phyloP scores from a whole-genome alignment of 2,888 invertebrate genomes.

The Cabera pusaria region DNA sequence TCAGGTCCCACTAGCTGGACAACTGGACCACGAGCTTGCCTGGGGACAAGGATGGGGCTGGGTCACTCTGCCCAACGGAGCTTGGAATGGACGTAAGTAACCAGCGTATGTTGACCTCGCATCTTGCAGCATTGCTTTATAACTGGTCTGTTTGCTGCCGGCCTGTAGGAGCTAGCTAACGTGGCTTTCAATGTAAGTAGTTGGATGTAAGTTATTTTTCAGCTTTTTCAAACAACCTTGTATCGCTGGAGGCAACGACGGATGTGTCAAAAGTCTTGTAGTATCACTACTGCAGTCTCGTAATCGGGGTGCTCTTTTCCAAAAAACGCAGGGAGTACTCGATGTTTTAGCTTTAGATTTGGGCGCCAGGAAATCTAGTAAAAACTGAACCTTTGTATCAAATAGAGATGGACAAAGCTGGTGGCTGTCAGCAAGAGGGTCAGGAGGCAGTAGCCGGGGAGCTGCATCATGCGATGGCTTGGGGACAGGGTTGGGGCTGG shows the following conservation, averaged over 20 bases:
- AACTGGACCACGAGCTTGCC: constrained; percentile 82
- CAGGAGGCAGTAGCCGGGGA: constrained; percentile 58
- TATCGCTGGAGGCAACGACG: too few species aligned
- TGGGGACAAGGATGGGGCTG: constrained; percentile 92
- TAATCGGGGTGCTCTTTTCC: too few species aligned
- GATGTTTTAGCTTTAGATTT: constrained; percentile 6
- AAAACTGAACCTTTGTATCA: constrained; percentile 23
- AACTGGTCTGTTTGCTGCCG: neutral
- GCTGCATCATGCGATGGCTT: constrained; percentile 76
- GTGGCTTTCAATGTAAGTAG: too few species aligned
- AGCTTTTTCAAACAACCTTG: too few species aligned
- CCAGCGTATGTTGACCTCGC: too few species aligned
- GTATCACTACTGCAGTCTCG: too few species aligned
- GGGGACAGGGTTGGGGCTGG: constrained; percentile 89
- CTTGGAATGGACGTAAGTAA: constrained; percentile 85
- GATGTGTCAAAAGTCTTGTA: too few species aligned
- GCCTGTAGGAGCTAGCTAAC: too few species aligned
- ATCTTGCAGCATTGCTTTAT: too few species aligned
- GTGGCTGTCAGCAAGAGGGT: constrained; percentile 49
- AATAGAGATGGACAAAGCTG: constrained; percentile 32
- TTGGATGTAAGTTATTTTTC: neutral
- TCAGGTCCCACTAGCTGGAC: constrained; percentile 76
- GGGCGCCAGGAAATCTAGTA: constrained; percentile 15
- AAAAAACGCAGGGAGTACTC: constrained; percentile 1
- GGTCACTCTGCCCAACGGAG: constrained; percentile 86